Base-by-base conservation (phyloP, 2,888 invertebrate species). In the Cyclophora albipunctata region DNA sequence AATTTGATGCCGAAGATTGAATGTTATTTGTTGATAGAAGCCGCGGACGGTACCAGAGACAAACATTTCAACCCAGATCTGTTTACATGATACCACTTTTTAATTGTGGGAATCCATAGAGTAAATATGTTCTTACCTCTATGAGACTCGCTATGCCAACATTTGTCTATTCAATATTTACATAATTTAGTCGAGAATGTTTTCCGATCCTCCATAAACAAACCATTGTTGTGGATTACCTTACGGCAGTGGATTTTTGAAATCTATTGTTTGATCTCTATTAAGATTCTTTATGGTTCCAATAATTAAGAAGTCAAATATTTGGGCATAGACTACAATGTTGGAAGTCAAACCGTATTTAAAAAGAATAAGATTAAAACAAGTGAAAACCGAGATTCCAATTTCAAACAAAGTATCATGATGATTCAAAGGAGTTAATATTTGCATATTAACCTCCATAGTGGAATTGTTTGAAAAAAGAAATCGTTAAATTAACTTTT, bases 151-250 rank as follows among this genome's bases (percentile, higher is more conserved):
- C 68, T 69, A 66, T 56, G 60, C 60, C 69, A 78, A 76, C 76
- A 75, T 80, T 81, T 77, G 67, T 63, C 35, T 50, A 64, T 67
- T 62, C 67, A 78, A 77, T 73, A 73, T 68, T 69, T 67, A 72
- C 75, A 71, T 64, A 72, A 75, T 74, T 69, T 60, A 60, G 64
- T 62, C 55, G 64, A 72, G 74, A 78, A 79, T 73, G 69, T 76
- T 76, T 69, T 68, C 63, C 60, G 66, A 67, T 64, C 59, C 64
- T 66, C 61, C 64, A 64, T 70, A 71, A 71, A 75, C 63, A 70
- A 52, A 52, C 59, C 54, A 72, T 73, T 76, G 71, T 72, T 59
- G 63, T 55, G 61, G 65, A 70, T 71, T 71, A 69, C 70, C 67
- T 77, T 75, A 65, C 63, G 60, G 59, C 58, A 34, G 20, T 45